These are phyloP conservation scores for Rhinolophus ferrumequinum DNA, from an alignment of 2,113 vertebrate species.

Conservation along the genomic window DNA sequence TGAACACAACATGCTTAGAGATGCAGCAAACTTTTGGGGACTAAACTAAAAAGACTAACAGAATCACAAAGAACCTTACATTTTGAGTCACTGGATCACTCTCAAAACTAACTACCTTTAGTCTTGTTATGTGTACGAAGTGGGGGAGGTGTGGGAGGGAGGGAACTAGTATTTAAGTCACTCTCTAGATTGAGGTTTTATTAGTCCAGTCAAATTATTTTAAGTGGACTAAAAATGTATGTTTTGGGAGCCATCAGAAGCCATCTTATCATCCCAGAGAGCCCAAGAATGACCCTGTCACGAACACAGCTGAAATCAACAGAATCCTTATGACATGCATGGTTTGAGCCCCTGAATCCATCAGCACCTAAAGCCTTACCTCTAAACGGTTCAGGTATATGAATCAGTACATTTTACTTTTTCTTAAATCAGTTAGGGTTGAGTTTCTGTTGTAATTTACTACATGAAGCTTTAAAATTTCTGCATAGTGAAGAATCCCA, in stretches of 20 bases:
- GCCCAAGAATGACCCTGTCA: neutral
- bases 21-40: neutral
- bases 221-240: neutral
- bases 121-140: neutral
- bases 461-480: slow-evolving; percentile 19
- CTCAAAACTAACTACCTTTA: neutral
- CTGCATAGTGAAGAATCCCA: neutral
- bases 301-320: neutral
- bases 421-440: neutral
- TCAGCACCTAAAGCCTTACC: neutral
- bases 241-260: neutral
- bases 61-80: neutral
- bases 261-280: neutral
- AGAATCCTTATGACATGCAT: neutral
- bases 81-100: neutral
- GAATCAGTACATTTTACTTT: neutral
- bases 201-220: neutral
- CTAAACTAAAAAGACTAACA: neutral
- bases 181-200: neutral
- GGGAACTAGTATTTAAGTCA: neutral
- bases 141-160: neutral
- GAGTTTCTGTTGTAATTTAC: neutral
- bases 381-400: neutral
- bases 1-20: neutral
- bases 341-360: neutral